Evolutionary conservation across 2,888 invertebrate species (phyloP).

Genomic region (Lathronympha strigana): DNA sequence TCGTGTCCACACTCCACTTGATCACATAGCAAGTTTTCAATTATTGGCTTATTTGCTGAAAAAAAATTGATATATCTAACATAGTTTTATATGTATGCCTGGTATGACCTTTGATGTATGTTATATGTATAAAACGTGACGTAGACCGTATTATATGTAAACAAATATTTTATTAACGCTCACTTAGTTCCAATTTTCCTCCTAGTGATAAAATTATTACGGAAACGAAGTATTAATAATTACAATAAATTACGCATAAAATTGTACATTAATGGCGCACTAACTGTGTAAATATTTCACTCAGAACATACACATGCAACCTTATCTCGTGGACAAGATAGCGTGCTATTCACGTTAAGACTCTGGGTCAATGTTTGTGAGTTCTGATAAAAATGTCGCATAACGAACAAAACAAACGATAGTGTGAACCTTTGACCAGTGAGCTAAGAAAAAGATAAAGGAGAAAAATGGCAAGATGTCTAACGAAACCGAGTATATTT

Average conservation of each 20-base stretch:
- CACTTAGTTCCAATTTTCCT: neutral
- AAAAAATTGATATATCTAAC: no score
- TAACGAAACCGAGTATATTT: no score
- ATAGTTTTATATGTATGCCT: no score
- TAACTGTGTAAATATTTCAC: slow-evolving; percentile 22
- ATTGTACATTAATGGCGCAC: slow-evolving; percentile 2
- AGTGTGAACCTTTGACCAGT: slow-evolving; percentile 2
- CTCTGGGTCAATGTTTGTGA: slow-evolving; percentile 15
- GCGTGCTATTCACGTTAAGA: neutral
- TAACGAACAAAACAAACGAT: neutral
- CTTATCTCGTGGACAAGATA: slow-evolving; percentile 30
- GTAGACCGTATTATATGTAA: no score
- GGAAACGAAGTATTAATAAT: neutral
- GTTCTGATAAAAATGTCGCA: slow-evolving; percentile 14
- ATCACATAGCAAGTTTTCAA: no score
- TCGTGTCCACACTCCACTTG: no score
- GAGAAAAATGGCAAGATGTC: no score
- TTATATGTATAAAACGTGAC: no score
- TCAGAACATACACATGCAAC: slow-evolving; percentile 10
- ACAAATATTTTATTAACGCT: no score
- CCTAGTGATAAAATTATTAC: neutral
- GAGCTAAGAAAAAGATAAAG: neutral
- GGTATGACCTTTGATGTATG: no score
- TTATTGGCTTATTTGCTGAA: no score
- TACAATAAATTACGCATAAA: neutral